phyloP scores from a whole-genome alignment of 1,140 invertebrate genomes.

The Paramacrobiotus metropolitanus region DNA sequence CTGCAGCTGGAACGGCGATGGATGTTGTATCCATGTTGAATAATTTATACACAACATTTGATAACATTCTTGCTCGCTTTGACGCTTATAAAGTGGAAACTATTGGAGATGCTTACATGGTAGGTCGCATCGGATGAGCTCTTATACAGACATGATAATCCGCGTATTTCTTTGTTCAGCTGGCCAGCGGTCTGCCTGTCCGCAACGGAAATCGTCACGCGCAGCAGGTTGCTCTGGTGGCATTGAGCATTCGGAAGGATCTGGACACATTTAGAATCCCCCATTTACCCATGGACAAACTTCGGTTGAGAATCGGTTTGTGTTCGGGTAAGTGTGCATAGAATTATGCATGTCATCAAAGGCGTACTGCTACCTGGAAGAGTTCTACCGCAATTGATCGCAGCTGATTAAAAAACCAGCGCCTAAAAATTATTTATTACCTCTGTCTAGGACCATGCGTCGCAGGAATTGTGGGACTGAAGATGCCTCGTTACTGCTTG shows the following conservation, averaged over 20 bases:
- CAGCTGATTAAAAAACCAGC: no score
- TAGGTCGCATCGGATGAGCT: no score
- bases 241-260: slow-evolving; percentile 54
- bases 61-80: slow-evolving; percentile 19
- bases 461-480: no score
- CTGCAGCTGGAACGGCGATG: slow-evolving; percentile 26
- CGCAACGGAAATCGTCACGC: slow-evolving; percentile 32
- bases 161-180: background rate
- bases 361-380: no score
- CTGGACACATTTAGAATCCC: slow-evolving; percentile 69
- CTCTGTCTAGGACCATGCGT: no score
- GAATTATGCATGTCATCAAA: no score
- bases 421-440: no score
- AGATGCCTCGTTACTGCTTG: no score
- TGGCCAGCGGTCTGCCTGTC: slow-evolving; percentile 33
- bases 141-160: no score
- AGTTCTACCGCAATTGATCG: no score
- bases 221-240: slow-evolving; percentile 45
- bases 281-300: slow-evolving; percentile 57
- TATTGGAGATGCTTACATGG: slow-evolving; percentile 67
- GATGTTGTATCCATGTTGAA: slow-evolving; percentile 51
- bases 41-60: slow-evolving; percentile 22
- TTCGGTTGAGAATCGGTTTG: slow-evolving; percentile 78
- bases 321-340: no score
- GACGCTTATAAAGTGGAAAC: slow-evolving; percentile 23